Evolutionary conservation across 1,140 invertebrate genomes (phyloP).

Genomic region (Macrosteles quadrilineatus): DNA sequence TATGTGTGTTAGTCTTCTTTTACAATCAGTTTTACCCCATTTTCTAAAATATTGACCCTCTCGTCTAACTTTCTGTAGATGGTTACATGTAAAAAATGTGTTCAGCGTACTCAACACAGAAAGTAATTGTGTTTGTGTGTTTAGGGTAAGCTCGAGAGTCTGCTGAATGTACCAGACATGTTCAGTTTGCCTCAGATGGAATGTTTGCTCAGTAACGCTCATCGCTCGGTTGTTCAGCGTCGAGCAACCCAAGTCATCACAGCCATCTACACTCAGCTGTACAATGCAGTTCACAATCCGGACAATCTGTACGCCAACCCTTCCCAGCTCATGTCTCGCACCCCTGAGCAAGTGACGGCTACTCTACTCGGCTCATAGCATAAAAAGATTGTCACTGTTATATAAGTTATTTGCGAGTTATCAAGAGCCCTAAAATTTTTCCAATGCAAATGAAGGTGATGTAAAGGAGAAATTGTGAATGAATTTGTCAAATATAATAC

Average conservation of each 20-base stretch:
- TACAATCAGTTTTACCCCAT: too few species aligned
- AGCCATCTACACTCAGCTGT: constrained; percentile 86
- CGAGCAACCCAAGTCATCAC: constrained; percentile 83
- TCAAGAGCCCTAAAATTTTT: neutral
- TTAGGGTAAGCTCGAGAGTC: constrained; percentile 76
- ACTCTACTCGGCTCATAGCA: constrained; percentile 45
- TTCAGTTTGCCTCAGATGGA: constrained; percentile 82
- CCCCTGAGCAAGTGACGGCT: constrained; percentile 73
- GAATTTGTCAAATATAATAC: too few species aligned
- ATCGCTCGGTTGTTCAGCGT: constrained; percentile 74
- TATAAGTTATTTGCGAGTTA: neutral
- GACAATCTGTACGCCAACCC: constrained; percentile 77
- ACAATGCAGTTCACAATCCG: constrained; percentile 73
- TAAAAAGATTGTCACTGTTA: too few species aligned
- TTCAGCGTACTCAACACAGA: too few species aligned
- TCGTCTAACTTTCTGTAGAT: too few species aligned
- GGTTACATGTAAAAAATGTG: too few species aligned
- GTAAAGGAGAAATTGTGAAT: neutral
- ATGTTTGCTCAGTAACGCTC: constrained; percentile 74
- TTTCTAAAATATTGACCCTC: too few species aligned
- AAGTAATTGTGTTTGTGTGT: too few species aligned
- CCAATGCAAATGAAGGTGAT: too few species aligned
- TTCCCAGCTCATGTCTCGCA: constrained; percentile 65
- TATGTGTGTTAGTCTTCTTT: too few species aligned
- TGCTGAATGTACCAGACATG: constrained; percentile 76